Evolutionary conservation across 2,888 invertebrate species (phyloP), one percentile per base, ranked within the genome.

Genomic region (Catocala fraxini): DNA sequence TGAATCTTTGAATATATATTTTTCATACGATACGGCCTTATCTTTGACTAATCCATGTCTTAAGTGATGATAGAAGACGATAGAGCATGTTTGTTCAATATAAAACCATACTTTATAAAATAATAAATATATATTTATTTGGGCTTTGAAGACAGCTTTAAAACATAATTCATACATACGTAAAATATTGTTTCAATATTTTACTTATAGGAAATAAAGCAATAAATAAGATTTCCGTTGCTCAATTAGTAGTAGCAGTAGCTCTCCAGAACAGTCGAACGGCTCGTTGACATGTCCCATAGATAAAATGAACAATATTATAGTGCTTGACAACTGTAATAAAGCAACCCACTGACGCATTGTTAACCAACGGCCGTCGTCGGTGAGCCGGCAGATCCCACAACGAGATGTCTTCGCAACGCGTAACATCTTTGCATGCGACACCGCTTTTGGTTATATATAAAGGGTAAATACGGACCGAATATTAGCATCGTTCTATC

Each of bases 321-420:
- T 77, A 70, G 63, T 68, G 69, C 69, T 77, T 75, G 73, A 77
- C 77, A 77, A 73, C 71, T 69, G 79, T 78, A 78, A 78, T 78
- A 78, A 78, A 78, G 75, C 68, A 68, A 63, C 68, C 68, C 63
- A 66, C 71, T 64, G 66, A 68, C 66, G 70, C 68, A 70, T 79
- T 79, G 75, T 77, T 76, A 77, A 66, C 77, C 52, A 58, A 76
- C 71, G 64, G 49, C 55, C 60, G 55, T 12, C 35, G 68, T 49
- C 67, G 60, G 62, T 63, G 60, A 64, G 64, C 64, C 65, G 57
- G 41, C 58, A 61, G 64, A 47, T 63, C 46, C 57, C 61, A 43
- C 54, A 33, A 43, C 41, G 71, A 70, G 63, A 61, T 53, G 65
- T 65, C 70, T 70, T 63, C 56, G 42, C 57, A 56, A 56, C 45